Evolutionary conservation across 2,888 invertebrate genomes (phyloP).

Genomic region (Pachydiplax longipennis): DNA sequence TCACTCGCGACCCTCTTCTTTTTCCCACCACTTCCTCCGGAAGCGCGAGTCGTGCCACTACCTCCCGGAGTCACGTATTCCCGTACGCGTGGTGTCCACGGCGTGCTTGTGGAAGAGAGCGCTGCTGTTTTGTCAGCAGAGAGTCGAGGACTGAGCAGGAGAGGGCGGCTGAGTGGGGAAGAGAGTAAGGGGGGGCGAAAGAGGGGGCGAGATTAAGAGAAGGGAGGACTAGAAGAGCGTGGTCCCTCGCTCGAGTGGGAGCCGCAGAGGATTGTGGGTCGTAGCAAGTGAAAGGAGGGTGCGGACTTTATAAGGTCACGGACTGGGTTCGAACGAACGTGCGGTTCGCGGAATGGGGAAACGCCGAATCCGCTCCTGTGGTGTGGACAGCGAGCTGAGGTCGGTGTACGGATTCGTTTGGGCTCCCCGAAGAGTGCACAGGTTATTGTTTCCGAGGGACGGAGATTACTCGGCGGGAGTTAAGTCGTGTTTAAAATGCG

Average conservation of each 20-base stretch:
- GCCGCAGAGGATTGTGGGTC: conserved; percentile 4
- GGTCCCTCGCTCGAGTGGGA: neutral
- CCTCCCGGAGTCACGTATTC: neutral
- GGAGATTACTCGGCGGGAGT: neutral
- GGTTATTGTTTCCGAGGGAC: neutral
- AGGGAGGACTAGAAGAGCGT: conserved; percentile 1
- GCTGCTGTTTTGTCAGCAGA: conserved; percentile 43
- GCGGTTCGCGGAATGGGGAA: neutral
- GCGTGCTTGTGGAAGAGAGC: neutral
- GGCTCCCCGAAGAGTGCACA: neutral
- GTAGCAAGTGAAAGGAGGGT: conserved; percentile 24
- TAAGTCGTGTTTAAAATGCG: no score
- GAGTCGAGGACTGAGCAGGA: conserved; percentile 30
- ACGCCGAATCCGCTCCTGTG: neutral
- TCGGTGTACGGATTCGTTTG: neutral
- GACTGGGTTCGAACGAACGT: conserved; percentile 10
- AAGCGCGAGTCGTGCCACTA: neutral
- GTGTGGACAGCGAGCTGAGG: neutral
- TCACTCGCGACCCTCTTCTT: neutral
- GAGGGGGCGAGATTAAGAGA: neutral
- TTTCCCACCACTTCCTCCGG: neutral
- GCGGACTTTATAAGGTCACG: neutral
- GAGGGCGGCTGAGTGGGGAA: neutral
- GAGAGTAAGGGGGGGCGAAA: neutral
- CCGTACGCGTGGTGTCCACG: neutral